phyloP scores from a whole-genome alignment of 2,888 invertebrate genomes.

The Hartigia nigra region DNA sequence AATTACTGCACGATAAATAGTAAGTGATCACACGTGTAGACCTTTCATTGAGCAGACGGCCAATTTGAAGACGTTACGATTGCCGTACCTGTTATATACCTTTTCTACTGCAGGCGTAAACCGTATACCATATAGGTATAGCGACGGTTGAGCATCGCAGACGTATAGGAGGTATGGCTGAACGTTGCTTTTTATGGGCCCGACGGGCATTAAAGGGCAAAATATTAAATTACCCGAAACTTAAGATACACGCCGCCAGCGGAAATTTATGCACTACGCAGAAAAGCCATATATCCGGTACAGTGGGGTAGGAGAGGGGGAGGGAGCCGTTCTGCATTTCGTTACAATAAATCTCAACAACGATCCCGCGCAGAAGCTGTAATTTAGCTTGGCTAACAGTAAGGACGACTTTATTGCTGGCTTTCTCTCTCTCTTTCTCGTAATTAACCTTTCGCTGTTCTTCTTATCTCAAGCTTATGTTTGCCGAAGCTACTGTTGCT shows the following conservation, averaged over 20 bases:
- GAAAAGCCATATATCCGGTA: constrained; percentile 9
- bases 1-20: too few species aligned
- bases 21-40: too few species aligned
- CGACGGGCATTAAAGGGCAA: constrained; percentile 23
- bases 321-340: constrained; percentile 23
- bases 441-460: not conserved
- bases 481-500: not conserved
- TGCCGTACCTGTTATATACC: not conserved
- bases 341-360: constrained; percentile 40
- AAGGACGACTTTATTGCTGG: constrained; percentile 24
- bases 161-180: not conserved
- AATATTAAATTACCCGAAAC: constrained; percentile 40
- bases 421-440: not conserved
- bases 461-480: not conserved
- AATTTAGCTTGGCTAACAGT: constrained; percentile 23
- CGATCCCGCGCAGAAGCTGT: constrained; percentile 22
- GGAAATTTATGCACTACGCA: constrained; percentile 39
- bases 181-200: constrained; percentile 8
- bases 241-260: constrained; percentile 14
- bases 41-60: not conserved
- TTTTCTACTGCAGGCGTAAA: not conserved
- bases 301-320: too few species aligned
- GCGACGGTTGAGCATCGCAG: not conserved
- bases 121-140: not conserved
- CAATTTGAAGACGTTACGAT: not conserved